phyloP scores from a whole-genome alignment of 2,113 vertebrate genomes.

The Triplophysa tibetana region DNA sequence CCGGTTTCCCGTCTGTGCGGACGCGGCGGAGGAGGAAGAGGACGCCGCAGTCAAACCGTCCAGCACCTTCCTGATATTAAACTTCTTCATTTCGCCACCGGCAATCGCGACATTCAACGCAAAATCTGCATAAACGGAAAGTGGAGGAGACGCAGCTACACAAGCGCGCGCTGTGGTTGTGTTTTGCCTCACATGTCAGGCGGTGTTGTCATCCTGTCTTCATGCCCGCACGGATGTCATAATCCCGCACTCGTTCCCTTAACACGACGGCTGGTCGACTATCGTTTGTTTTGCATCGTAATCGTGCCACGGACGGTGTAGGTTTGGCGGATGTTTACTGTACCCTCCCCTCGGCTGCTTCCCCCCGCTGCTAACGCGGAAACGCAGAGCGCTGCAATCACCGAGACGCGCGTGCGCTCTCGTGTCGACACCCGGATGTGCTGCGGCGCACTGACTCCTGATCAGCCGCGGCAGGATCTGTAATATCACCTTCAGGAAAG shows the following conservation, averaged over 20 bases:
- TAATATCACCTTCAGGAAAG: slow-evolving; percentile 8
- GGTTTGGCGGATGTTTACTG: slow-evolving; percentile 56
- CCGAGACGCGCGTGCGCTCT: slow-evolving; percentile 69
- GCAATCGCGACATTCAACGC: slow-evolving; percentile 17
- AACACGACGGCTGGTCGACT: slow-evolving; percentile 31
- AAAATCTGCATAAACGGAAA: slow-evolving; percentile 53
- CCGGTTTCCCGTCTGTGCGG: slow-evolving; percentile 73
- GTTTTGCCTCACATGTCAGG: slow-evolving; percentile 69
- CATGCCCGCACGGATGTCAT: slow-evolving; percentile 46
- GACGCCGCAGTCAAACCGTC: slow-evolving; percentile 92
- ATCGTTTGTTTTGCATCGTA: slow-evolving; percentile 58
- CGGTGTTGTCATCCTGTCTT: slow-evolving; percentile 61
- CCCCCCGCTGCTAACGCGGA: slow-evolving; percentile 67
- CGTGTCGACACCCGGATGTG: slow-evolving; percentile 53
- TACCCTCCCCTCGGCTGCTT: slow-evolving; percentile 61
- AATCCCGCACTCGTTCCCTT: slow-evolving; percentile 18
- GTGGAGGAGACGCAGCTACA: slow-evolving; percentile 63
- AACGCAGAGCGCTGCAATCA: slow-evolving; percentile 67
- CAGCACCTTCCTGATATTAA: slow-evolving; percentile 98
- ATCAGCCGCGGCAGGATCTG: not conserved
- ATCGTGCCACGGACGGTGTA: slow-evolving; percentile 46
- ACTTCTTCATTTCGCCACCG: slow-evolving; percentile 89
- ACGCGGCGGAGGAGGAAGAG: slow-evolving; percentile 75
- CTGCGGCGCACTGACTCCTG: slow-evolving; percentile 30
- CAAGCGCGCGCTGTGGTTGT: slow-evolving; percentile 57